Conservation (phyloP, 2,113 vertebrate genomes). For the Ranitomeya variabilis region DNA sequence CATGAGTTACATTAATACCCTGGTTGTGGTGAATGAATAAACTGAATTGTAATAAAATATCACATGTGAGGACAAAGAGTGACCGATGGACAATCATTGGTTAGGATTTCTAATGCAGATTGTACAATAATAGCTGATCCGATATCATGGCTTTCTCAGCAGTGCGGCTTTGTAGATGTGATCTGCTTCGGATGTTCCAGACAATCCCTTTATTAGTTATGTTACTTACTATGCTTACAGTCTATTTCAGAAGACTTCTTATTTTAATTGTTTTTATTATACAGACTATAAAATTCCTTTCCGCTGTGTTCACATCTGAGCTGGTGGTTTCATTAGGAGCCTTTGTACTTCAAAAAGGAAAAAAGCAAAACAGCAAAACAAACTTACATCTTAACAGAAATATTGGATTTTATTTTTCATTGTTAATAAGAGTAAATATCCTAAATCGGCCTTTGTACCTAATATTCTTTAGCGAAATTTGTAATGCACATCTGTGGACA, state of each 20-base stretch:
- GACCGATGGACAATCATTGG: neutral
- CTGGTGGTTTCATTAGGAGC: neutral
- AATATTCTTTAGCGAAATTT: neutral
- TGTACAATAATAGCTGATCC: neutral
- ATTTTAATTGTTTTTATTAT: neutral
- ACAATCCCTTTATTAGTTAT: neutral
- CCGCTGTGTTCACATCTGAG: too few relatives aligned
- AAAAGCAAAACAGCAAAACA: too few relatives aligned
- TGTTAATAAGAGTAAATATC: too few relatives aligned
- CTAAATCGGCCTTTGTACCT: too few relatives aligned
- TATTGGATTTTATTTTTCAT: too few relatives aligned
- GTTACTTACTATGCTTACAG: neutral
- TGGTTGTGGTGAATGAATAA: neutral
- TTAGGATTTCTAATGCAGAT: neutral
- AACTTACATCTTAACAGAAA: too few relatives aligned
- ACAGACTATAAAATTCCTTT: neutral
- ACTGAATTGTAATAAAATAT: neutral
- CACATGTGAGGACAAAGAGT: neutral
- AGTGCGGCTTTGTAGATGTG: neutral
- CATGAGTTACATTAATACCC: neutral
- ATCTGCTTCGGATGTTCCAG: neutral
- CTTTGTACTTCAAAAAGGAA: neutral
- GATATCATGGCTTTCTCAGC: neutral
- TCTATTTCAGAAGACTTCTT: neutral
- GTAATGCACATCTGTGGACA: neutral